Evolutionary conservation across 2,797 vertebrate genomes (phyloP).

Genomic region (Epinephelus coioides): DNA sequence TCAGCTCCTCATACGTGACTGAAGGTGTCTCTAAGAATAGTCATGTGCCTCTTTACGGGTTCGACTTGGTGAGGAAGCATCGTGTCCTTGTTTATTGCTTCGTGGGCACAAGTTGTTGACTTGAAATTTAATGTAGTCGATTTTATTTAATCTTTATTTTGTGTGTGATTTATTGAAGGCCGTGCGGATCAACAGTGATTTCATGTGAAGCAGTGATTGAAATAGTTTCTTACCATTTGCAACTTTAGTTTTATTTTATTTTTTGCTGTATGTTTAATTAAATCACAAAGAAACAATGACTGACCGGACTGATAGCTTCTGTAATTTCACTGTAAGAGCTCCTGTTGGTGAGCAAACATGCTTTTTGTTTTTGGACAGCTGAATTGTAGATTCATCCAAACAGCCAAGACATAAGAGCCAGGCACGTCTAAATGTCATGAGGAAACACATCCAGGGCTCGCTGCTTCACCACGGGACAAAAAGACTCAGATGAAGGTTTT

Average conservation of each 20-base stretch:
- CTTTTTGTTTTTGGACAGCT: constrained; percentile 1
- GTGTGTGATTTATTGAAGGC: not conserved
- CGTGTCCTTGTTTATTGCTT: not conserved
- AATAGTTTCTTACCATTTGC: not conserved
- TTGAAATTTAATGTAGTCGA: not conserved
- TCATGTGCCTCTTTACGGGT: not conserved
- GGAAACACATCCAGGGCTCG: constrained; percentile 2
- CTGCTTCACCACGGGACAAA: not conserved
- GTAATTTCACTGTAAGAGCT: not conserved
- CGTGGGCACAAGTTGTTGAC: not conserved
- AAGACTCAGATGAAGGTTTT: not conserved
- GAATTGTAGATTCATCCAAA: constrained; percentile 6
- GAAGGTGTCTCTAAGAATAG: not conserved
- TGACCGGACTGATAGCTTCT: not conserved
- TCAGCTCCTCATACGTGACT: not conserved
- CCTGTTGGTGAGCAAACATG: no score
- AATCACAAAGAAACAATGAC: not conserved
- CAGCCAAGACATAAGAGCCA: constrained; percentile 4
- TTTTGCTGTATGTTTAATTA: not conserved
- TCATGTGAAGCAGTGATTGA: not conserved
- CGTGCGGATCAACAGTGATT: not conserved
- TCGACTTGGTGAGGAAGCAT: not conserved
- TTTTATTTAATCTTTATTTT: constrained; percentile 14
- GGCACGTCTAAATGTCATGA: constrained; percentile 5
- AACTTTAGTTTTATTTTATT: not conserved